A percentile compares a stretch with the other conserved stretches of the same genome.
These are phyloP conservation scores for Bombylius discolor DNA, from an alignment of 2,888 invertebrate genomes.

Conservation along the genomic window DNA sequence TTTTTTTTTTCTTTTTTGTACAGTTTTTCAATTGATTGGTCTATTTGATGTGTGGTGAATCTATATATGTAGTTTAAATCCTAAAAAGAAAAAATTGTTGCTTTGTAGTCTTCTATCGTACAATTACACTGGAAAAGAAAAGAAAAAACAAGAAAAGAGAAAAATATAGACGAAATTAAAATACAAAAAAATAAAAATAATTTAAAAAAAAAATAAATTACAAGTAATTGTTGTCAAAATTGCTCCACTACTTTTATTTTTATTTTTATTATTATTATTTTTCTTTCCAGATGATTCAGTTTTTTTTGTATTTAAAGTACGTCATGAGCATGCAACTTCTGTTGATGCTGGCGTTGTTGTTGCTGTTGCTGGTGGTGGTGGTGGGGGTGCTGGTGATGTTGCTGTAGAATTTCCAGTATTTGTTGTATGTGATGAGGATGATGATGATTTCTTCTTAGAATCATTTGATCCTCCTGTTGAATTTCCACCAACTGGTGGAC, in stretches of 20 bases:
- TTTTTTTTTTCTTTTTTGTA: too few relatives aligned
- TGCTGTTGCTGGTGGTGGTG: conserved; percentile 11
- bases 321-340: conserved; percentile 37
- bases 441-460: conserved; percentile 6
- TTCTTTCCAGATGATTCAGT: not conserved
- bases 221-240: not conserved
- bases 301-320: not conserved
- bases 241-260: not conserved
- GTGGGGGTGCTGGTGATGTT: conserved; percentile 14
- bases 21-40: too few relatives aligned
- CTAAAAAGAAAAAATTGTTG: too few relatives aligned
- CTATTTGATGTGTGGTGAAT: too few relatives aligned
- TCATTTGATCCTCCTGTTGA: not conserved
- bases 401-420: conserved; percentile 5
- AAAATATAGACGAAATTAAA: too few relatives aligned
- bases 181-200: too few relatives aligned
- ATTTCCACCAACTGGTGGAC: conserved; percentile 5
- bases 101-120: too few relatives aligned
- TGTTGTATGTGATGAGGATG: not conserved
- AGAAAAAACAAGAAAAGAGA: too few relatives aligned
- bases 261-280: not conserved
- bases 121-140: too few relatives aligned
- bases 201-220: not conserved
- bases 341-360: conserved; percentile 20
- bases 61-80: too few relatives aligned